phyloP scores from a whole-genome alignment of 2,888 invertebrate species.

The Drosophila stalkeri region DNA sequence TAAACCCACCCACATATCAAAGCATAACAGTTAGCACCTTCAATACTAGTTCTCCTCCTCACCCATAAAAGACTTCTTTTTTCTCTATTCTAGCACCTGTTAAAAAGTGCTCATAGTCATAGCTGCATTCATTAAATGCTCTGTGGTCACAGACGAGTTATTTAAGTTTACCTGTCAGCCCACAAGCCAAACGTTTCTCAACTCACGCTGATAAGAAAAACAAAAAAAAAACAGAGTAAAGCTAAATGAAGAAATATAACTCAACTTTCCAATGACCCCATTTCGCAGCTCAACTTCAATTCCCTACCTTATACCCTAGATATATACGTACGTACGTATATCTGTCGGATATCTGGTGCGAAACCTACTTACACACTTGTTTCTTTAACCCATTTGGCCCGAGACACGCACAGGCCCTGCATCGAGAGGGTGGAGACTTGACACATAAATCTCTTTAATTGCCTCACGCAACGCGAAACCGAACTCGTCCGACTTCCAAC shows the following conservation, averaged over 20 bases:
- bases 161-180: slow-evolving; percentile 39
- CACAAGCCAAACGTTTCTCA: slow-evolving; percentile 41
- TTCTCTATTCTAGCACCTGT: slow-evolving; percentile 25
- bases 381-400: slow-evolving; percentile 57
- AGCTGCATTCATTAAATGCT: slow-evolving; percentile 44
- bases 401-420: slow-evolving; percentile 41
- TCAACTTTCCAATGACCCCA: slow-evolving; percentile 73
- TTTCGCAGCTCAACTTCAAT: slow-evolving; percentile 43
- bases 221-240: background rate
- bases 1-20: background rate
- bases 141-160: slow-evolving; percentile 34
- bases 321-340: background rate
- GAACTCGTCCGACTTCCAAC: background rate
- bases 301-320: slow-evolving; percentile 13
- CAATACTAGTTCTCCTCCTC: slow-evolving; percentile 7
- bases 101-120: background rate
- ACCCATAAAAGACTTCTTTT: background rate
- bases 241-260: slow-evolving; percentile 26
- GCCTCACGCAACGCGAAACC: slow-evolving; percentile 51
- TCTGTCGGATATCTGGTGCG: slow-evolving; percentile 49
- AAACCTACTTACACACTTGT: slow-evolving; percentile 49
- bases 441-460: slow-evolving; percentile 67
- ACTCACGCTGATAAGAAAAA: slow-evolving; percentile 39
- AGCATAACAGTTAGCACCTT: background rate
- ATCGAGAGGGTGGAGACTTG: slow-evolving; percentile 40